Evolutionary conservation across 2,888 invertebrate species (phyloP), one percentile per base, ranked within the genome.

Genomic region (Crepidodera aurea): DNA sequence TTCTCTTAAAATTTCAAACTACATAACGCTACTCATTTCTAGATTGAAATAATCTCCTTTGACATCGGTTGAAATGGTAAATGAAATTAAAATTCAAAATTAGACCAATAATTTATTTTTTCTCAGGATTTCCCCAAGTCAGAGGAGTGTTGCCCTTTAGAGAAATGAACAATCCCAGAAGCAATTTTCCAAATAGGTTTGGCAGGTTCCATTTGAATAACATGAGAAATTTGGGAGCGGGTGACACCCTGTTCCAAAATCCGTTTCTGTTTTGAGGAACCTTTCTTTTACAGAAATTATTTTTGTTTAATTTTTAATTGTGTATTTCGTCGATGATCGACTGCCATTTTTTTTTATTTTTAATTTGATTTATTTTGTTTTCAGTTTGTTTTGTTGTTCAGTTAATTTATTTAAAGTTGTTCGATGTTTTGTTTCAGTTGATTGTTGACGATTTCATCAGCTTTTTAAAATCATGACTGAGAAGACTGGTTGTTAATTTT

Each of bases 171-270:
- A 56, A 70, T 64, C 69, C 69, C 57, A 69, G 70, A 69, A 72
- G 69, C 66, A 72, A 66, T 65, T 69, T 68, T 63, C 71, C 65
- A 48, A 71, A 68, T 66, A 69, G 71, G 42, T 72, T 69, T 37
- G 68, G 69, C 62, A 64, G 70, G 44, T 69, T 64, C 48, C 65
- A 62, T 55, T 56, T 69, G 60, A 71, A 71, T 68, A 72, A 69
- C 65, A 67, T 74, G 62, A 69, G 76, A 69, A 74, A 77, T 72
- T 73, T 79, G 75, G 79, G 77, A 54, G 78, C 78, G 25, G 80
- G 79, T 39, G 80, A 80, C 69, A 77, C 75, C 54, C 74, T 75
- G 66, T 73, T 74, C 63, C 77, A 77, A 68, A 76, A 70, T 68
- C 75, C 76, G 56, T 77, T 78, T 70, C 78, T 69, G 69, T 77